Base-by-base conservation (phyloP, 92 coral and sea anemone species). In the Heteractis magnifica region DNA sequence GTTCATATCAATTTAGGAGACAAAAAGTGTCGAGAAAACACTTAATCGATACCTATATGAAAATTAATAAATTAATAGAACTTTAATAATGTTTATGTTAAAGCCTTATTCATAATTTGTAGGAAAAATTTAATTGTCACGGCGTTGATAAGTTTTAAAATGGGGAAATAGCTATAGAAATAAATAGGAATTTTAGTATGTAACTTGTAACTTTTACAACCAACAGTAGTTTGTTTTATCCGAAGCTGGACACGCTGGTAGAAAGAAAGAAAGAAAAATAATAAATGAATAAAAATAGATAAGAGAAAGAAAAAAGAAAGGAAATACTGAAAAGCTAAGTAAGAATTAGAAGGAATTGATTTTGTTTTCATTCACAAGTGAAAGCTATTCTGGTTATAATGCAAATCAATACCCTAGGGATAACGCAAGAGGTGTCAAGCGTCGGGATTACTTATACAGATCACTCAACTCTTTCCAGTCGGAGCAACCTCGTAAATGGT, bases 21-120 rank as follows among this genome's bases (percentile, higher is more conserved):
- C 48, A 68, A 21, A 23, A 68, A 68, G 73, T 68, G 10, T 21
- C 73, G 49, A 68, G 72, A 65, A 68, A 21, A 26, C 73, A 21
- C 21, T 68, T 68, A 68, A 68, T 68, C 73, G 49, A 68, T 68
- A 6, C 23, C 49, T 48, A 68, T 68, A 68, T 68, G 23, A 9
- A 20, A 68, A 68, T 68, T 65, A 68, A 68, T 68, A 68, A 68
- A 68, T 68, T 68, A 10, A 68, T 68, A 68, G 50, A 68, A 68
- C 10, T 64, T 68, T 68, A 68, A 68, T 68, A 8, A 68, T 68
- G 23, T 68, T 26, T 48, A 14, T 68, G 73, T 68, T 26, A 68
- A 50, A 68, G 44, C 73, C 49, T 68, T 68, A 26, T 20, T 68
- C 23, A 10, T 68, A 20, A 20, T 20, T 68, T 10, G 70, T 62